phyloP scores from a whole-genome alignment of 2,113 vertebrate genomes.

The Oriolus oriolus region DNA sequence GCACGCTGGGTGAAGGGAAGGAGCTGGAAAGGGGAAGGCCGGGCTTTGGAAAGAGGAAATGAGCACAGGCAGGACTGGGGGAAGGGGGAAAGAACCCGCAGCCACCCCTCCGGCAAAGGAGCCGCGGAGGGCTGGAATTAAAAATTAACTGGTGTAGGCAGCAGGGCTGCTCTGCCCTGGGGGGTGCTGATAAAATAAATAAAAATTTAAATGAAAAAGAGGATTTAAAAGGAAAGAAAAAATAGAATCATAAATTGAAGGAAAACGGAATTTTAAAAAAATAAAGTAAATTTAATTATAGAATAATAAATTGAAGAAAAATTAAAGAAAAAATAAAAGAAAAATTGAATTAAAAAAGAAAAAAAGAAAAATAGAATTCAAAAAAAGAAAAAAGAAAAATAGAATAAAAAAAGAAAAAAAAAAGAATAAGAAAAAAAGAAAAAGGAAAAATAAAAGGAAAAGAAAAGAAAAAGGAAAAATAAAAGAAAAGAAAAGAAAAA shows the following conservation, averaged over 20 bases:
- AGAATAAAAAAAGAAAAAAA: too few species aligned
- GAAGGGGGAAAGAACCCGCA: not conserved
- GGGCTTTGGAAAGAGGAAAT: not conserved
- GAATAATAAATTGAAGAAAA: too few species aligned
- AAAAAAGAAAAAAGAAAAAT: too few species aligned
- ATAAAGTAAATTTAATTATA: too few species aligned
- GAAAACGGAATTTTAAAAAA: not conserved
- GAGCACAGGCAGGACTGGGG: not conserved
- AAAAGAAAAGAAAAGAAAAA: too few species aligned
- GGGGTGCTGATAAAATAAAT: not conserved
- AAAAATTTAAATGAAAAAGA: accelerated
- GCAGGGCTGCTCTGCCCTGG: not conserved
- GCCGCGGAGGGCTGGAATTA: not conserved
- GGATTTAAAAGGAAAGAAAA: too few species aligned
- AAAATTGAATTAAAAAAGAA: too few species aligned
- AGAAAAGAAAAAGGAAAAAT: too few species aligned
- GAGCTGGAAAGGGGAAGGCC: not conserved
- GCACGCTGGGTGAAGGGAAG: not conserved
- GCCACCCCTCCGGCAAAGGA: not conserved
- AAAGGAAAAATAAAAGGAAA: too few species aligned
- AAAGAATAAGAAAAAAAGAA: too few species aligned
- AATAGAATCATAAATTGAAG: not conserved
- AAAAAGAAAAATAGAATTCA: too few species aligned
- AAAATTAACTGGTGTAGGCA: not conserved
- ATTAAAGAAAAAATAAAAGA: too few species aligned